A percentile compares a stretch with the other conserved stretches of the same genome.
Conservation (phyloP, 2,888 invertebrate species). For the Idaea biselata region DNA sequence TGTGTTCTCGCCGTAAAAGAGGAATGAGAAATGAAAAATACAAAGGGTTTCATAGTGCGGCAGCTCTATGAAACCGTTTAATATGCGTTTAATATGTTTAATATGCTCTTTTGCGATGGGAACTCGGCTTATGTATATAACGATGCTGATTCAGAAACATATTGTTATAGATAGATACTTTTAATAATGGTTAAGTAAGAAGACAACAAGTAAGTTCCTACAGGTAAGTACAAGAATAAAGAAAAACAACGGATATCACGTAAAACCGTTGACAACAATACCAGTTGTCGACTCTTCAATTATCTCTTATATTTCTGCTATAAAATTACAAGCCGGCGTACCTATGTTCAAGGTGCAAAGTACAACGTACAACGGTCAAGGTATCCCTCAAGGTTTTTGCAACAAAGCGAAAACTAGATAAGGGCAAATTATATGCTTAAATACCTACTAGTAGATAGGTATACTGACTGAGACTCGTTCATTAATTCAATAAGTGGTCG, state of each 20-base stretch:
- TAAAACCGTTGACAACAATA: background rate
- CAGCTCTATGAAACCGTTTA: too few relatives aligned
- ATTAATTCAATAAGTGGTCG: background rate
- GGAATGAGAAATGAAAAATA: too few relatives aligned
- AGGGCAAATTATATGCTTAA: conserved; percentile 7
- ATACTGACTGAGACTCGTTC: conserved; percentile 2
- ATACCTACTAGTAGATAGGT: background rate
- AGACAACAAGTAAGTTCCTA: too few relatives aligned
- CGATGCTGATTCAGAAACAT: too few relatives aligned
- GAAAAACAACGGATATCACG: background rate
- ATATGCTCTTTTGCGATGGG: too few relatives aligned
- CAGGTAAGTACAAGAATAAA: background rate
- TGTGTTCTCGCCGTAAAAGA: too few relatives aligned
- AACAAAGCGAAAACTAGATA: background rate
- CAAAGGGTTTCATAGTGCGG: too few relatives aligned
- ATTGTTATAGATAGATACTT: too few relatives aligned
- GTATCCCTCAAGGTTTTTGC: conserved; percentile 15
- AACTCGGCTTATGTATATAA: too few relatives aligned
- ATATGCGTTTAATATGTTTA: too few relatives aligned
- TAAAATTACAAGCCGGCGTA: background rate
- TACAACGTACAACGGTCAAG: conserved; percentile 14
- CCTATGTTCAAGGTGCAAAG: conserved; percentile 11
- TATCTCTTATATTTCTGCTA: background rate
- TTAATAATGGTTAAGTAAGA: too few relatives aligned
- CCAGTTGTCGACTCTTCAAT: background rate